A percentile compares a stretch with the other conserved stretches of the same genome.
Evolutionary conservation across 92 coral and sea anemone species (phyloP).

Genomic region (Palythoa grandiflora): DNA sequence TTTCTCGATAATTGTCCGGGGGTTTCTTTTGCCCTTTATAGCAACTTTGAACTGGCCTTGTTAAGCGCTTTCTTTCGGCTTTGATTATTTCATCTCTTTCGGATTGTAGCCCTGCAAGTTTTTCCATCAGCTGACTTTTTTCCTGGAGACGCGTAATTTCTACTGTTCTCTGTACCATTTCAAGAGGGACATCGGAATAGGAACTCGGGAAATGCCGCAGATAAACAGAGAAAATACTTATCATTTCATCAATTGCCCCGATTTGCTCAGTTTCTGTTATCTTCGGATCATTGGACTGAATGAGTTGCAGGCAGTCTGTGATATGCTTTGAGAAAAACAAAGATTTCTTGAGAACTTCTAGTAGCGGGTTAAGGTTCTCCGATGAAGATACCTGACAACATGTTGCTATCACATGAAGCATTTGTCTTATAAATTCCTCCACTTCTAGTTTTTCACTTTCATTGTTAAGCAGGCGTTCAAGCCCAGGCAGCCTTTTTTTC

Average conservation of each 20-base stretch:
- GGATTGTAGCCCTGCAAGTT: constrained; percentile 49
- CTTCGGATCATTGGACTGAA: constrained; percentile 11
- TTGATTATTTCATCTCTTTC: constrained; percentile 65
- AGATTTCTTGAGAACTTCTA: constrained; percentile 10
- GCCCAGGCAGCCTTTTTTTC: background rate
- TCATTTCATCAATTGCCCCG: background rate
- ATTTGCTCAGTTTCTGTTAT: background rate
- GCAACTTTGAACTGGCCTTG: constrained; percentile 26
- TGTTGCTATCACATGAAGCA: constrained; percentile 11
- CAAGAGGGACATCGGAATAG: constrained; percentile 65
- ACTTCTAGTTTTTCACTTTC: background rate
- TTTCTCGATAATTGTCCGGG: constrained; percentile 77
- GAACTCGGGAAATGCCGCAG: constrained; percentile 69
- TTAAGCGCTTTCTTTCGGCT: constrained; percentile 44
- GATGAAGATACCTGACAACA: constrained; percentile 7
- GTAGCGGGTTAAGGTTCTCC: constrained; percentile 14
- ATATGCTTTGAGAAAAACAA: constrained; percentile 17
- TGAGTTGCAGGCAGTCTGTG: constrained; percentile 3
- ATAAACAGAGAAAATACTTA: constrained; percentile 54
- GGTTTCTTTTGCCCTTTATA: constrained; percentile 44
- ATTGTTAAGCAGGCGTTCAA: background rate
- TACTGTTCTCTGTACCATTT: constrained; percentile 52
- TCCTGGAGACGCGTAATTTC: constrained; percentile 11
- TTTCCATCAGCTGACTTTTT: constrained; percentile 36
- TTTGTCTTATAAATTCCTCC: background rate